Base-by-base conservation (phyloP, 2,888 invertebrate genomes). In the Tetragnatha montana region DNA sequence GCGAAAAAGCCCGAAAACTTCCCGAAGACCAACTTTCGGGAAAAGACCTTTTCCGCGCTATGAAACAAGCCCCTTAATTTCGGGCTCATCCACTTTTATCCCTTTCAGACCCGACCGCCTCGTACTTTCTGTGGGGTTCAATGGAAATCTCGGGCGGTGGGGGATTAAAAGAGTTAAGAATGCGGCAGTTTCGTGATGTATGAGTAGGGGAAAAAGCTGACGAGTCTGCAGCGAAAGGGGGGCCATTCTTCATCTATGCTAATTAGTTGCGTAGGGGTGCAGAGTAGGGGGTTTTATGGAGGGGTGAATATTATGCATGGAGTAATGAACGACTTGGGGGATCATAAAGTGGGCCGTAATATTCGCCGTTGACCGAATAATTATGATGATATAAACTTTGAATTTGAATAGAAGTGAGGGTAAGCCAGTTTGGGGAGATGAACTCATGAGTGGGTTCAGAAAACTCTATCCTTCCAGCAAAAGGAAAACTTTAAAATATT, bases 201-300 rank as follows among this genome's bases (percentile, higher is more conserved):
- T 82, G 81, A 14, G 60, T 49, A 71, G 71, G 69, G 21, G 70
- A 70, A 51, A 74, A 51, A 22, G 74, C 51, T 73, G 82, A 51
- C 60, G 50, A 51, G 73, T 22, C 82, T 22, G n/a, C 22, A 35
- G 4, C 35, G 35, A 35, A 35, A 35, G 35, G 35, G 51, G 51
- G 17, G 22, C 85, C 85, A 85, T 85, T 78, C 85, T 85, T 85
- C 85, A 85, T 85, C 76, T 85, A 85, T 85, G 85, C 76, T 85
- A 85, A 85, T 85, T 85, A 78, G 69, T 78, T 85, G 76, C 69
- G 73, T 74, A 60, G 51, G 19, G 12, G 60, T 60, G 10, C 14
- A 22, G 74, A 74, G 19, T 22, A 6, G 74, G 35, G 50, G 49
- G 19, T n/a, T 50, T 76, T 76, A n/a, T 21, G 17, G 35, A 14